phyloP scores from a whole-genome alignment of 2,113 vertebrate genomes.

The Callocephalon fimbriatum region DNA sequence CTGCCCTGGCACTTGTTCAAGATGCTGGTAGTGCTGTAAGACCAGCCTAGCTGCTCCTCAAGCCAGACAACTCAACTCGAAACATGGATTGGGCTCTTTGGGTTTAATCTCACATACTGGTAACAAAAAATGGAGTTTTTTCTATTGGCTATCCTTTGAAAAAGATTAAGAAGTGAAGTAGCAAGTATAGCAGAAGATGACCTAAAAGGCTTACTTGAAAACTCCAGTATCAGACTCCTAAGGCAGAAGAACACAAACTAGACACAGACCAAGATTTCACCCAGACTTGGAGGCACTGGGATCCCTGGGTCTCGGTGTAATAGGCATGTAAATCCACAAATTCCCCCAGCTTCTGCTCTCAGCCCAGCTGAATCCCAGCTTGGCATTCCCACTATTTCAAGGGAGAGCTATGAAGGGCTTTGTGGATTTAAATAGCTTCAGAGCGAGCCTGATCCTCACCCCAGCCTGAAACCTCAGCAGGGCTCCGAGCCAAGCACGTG shows the following conservation, averaged over 20 bases:
- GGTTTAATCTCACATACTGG: not conserved
- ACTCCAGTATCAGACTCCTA: not conserved
- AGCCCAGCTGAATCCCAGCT: not conserved
- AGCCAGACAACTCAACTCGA: not conserved
- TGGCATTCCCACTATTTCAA: not conserved
- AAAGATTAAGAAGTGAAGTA: not conserved
- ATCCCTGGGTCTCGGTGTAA: not conserved
- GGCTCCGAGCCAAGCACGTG: accelerated
- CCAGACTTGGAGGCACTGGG: not conserved
- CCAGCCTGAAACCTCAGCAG: accelerated
- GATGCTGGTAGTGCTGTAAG: not conserved
- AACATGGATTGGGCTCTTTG: accelerated
- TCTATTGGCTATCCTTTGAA: not conserved
- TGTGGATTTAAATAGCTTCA: not conserved
- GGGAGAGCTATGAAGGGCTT: not conserved
- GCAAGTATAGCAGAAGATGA: not conserved
- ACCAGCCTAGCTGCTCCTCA: not conserved
- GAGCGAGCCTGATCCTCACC: accelerated
- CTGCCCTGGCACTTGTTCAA: not conserved
- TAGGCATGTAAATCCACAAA: not conserved
- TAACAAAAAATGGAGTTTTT: not conserved
- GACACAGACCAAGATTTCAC: not conserved
- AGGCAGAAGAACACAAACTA: not conserved
- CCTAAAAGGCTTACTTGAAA: not conserved
- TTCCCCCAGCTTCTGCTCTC: not conserved